Evolutionary conservation across 2,797 vertebrate genomes (phyloP).

Genomic region (Megaceryle alcyon): DNA sequence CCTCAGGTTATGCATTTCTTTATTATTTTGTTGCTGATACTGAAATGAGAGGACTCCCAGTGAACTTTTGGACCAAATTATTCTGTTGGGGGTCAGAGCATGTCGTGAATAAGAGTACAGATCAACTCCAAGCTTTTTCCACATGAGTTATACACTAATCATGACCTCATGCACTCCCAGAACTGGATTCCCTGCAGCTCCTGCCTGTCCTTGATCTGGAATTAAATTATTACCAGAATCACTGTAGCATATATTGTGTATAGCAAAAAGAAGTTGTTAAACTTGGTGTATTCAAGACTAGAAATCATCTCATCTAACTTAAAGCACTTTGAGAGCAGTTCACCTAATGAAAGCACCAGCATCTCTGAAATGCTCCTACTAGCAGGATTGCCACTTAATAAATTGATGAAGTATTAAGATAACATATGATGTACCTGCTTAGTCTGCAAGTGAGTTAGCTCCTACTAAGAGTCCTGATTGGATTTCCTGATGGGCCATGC

Average conservation of each 20-base stretch:
- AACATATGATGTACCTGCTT: background rate
- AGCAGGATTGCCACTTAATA: background rate
- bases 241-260: background rate
- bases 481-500: background rate
- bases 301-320: background rate
- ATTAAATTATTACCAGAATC: conserved; percentile 26
- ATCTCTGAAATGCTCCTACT: background rate
- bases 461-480: background rate
- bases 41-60: conserved; percentile 9
- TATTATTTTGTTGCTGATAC: conserved; percentile 14
- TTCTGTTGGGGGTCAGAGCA: background rate
- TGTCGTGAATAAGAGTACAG: conserved; percentile 7
- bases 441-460: background rate
- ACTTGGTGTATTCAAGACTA: background rate
- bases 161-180: background rate
- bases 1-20: background rate
- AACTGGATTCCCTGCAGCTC: conserved; percentile 27
- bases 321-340: background rate
- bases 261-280: background rate
- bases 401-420: background rate
- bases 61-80: conserved; percentile 23
- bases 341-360: background rate
- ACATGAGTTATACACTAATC: conserved; percentile 40
- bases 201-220: conserved; percentile 9
- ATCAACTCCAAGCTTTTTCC: conserved; percentile 28